Base-by-base conservation (phyloP, 2,113 vertebrate genomes). In the Pterocles gutturalis region DNA sequence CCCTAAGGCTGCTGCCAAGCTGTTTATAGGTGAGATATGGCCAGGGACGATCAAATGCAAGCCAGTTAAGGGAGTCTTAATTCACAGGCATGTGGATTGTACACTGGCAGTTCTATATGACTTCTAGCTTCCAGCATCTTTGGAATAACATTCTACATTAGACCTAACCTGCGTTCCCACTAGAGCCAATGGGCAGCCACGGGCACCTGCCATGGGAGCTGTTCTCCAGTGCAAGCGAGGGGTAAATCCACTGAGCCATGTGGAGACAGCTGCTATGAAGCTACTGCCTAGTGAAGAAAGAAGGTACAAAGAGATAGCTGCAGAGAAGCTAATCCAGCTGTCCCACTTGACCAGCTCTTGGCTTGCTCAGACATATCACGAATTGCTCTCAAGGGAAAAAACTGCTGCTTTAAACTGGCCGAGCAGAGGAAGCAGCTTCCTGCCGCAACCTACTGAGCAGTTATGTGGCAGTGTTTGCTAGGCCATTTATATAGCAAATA, bases 151-250 rank as follows among this genome's bases (percentile, higher is more conserved):
- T 53, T 25, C 48, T 82, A 29, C 34, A 71, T 8, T 18, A 51
- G 66, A 64, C 9, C 22, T 19, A 84, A n/a, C 25, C 10, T 34
- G 54, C 69, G 22, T 45, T 81, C 41, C 49, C 49, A 10, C 43
- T 31, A 34, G 6, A 83, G 24, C 45, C 12, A 4, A 13, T 2
- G 17, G 31, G 13, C 36, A 57, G 43, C 38, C 60, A 57, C 11
- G 1, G 0, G 46, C 72, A 73, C 10, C 28, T 87, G 31, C 46
- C 0, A 0, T 4, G 4, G 31, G 36, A 62, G 43, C 43, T 22
- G 24, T 45, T 18, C 45, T 53, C 64, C 28, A 18, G 25, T 46
- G 53, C 41, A 80, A 73, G 64, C 57, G 28, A 5, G 1, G 24
- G 5, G 9, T 36, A n/a, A 81, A 61, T 49, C 53, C 58, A 46